Conservation (phyloP, 2,113 vertebrate genomes). For the Carassius auratus region DNA sequence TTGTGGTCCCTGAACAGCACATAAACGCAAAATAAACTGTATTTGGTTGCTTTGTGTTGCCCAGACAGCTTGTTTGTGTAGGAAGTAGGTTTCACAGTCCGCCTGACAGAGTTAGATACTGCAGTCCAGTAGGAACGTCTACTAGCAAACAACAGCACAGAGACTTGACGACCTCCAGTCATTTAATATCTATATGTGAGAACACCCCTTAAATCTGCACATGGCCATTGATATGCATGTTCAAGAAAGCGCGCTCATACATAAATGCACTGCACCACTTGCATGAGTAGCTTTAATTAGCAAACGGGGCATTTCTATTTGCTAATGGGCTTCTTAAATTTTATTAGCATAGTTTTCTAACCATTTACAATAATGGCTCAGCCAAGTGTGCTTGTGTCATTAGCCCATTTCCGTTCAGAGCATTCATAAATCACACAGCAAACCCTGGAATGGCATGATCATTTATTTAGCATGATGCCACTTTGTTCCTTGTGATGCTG, state of each 20-base stretch:
- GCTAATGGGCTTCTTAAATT: slow-evolving; percentile 22
- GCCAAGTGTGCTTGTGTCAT: not conserved
- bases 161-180: not conserved
- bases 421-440: not conserved
- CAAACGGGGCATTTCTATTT: not conserved
- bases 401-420: not conserved
- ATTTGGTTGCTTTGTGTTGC: not conserved
- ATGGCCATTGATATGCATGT: not conserved
- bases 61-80: not conserved
- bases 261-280: slow-evolving; percentile 3
- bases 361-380: not conserved
- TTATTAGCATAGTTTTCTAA: not conserved
- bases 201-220: slow-evolving; percentile 1
- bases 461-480: slow-evolving; percentile 2
- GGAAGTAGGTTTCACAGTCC: not conserved
- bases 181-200: not conserved
- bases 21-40: not conserved
- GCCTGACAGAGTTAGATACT: not conserved
- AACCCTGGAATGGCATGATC: not conserved
- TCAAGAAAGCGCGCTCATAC: not conserved
- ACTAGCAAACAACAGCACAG: slow-evolving; percentile 18
- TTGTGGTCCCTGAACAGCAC: no score
- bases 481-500: not conserved
- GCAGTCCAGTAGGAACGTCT: not conserved
- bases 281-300: slow-evolving; percentile 17